Evolutionary conservation across 2,888 invertebrate species (phyloP).

Genomic region (Drosophila histrio): DNA sequence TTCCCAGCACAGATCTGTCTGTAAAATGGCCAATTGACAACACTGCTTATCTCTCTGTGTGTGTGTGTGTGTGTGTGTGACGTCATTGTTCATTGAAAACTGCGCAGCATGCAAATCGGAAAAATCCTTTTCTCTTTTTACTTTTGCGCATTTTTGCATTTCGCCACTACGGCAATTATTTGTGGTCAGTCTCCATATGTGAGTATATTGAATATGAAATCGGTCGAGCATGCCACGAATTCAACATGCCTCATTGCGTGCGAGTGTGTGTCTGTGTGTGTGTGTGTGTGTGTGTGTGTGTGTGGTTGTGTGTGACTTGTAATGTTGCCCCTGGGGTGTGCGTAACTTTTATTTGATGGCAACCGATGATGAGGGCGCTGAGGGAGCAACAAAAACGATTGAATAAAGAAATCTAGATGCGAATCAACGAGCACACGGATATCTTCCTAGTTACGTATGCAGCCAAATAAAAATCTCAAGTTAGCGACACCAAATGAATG

Average conservation of each 20-base stretch:
- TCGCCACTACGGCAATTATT: conserved; percentile 65
- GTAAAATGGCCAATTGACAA: no score
- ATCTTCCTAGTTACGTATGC: conserved; percentile 31
- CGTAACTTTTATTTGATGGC: conserved; percentile 81
- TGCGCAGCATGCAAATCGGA: conserved; percentile 71
- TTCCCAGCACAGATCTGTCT: no score
- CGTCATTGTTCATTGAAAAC: conserved; percentile 75
- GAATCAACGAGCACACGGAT: conserved; percentile 20
- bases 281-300: not conserved
- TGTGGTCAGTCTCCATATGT: conserved; percentile 69
- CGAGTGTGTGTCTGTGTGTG: not conserved
- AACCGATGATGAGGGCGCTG: conserved; percentile 72
- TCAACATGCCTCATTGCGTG: conserved; percentile 29
- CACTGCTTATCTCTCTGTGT: conserved; percentile 2
- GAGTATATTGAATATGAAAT: conserved; percentile 56
- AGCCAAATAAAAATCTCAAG: conserved; percentile 58
- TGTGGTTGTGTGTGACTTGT: conserved; percentile 26
- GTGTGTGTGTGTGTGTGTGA: conserved; percentile 41
- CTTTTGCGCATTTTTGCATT: conserved; percentile 54
- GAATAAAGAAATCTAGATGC: conserved; percentile 65
- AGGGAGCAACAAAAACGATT: conserved; percentile 76
- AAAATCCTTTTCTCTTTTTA: conserved; percentile 5
- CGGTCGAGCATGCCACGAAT: conserved; percentile 64
- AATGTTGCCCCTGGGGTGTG: conserved; percentile 75
- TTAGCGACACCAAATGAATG: conserved; percentile 64